Conservation (phyloP, 1,140 invertebrate genomes). For the Cyrtorhinus lividipennis region DNA sequence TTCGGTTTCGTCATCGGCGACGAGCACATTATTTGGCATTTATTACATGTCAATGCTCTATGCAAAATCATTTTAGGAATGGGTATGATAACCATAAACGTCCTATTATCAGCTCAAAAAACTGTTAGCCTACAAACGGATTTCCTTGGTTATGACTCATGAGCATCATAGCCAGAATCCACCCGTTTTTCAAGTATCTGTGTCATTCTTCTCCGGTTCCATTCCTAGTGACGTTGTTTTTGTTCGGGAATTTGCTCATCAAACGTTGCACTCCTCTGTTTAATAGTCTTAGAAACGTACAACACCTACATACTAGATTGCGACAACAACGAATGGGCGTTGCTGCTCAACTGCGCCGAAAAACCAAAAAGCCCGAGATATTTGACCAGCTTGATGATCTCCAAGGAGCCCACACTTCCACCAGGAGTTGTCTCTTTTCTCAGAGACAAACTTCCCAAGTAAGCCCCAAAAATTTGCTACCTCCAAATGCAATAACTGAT, state of each 20-base stretch:
- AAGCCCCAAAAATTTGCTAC: no score
- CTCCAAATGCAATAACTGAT: background rate
- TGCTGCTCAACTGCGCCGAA: constrained; percentile 71
- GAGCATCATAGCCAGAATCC: no score
- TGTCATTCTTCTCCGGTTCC: background rate
- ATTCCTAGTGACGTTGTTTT: background rate
- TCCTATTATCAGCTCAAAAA: no score
- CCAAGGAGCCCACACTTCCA: constrained; percentile 41
- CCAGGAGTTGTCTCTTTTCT: constrained; percentile 43
- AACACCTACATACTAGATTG: constrained; percentile 74
- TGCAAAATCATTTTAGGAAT: no score
- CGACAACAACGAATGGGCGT: constrained; percentile 59
- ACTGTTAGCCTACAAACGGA: no score
- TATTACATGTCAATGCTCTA: no score
- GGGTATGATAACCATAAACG: no score
- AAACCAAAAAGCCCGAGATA: constrained; percentile 63
- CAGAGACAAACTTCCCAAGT: constrained; percentile 41
- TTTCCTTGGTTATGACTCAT: no score
- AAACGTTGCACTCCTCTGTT: no score
- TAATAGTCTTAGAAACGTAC: constrained; percentile 69
- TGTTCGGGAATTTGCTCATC: background rate
- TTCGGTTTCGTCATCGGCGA: no score
- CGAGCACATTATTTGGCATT: no score
- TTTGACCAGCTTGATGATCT: constrained; percentile 68
- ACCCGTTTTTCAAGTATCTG: no score